phyloP scores from a whole-genome alignment of 2,797 vertebrate genomes.

The Coendou prehensilis region DNA sequence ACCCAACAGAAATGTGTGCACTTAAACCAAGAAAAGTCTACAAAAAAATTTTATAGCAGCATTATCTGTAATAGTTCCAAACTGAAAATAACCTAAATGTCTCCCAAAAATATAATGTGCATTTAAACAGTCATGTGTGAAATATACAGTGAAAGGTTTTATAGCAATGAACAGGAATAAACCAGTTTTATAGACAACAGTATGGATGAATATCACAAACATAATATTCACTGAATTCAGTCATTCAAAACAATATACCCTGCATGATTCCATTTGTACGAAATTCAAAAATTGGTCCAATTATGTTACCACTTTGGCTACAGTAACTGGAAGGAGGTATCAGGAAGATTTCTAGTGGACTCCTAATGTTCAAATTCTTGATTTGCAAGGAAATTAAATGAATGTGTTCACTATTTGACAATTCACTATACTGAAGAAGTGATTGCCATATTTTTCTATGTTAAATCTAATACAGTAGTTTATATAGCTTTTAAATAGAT shows the following conservation, averaged over 20 bases:
- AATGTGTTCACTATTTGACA: background rate
- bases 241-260: background rate
- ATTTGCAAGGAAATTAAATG: background rate
- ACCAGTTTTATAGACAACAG: background rate
- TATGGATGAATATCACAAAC: background rate
- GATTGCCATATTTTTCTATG: background rate
- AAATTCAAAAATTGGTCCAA: background rate
- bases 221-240: background rate
- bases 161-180: background rate
- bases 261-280: background rate
- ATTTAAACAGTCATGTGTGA: background rate
- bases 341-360: background rate
- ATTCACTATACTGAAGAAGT: background rate
- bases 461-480: slow-evolving; percentile 14
- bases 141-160: background rate
- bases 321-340: background rate
- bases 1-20: background rate
- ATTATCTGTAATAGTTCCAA: background rate
- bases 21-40: background rate
- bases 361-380: background rate
- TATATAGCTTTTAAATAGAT: background rate
- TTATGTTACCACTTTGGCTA: background rate
- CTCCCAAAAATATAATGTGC: background rate
- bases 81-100: background rate
- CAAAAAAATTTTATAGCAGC: background rate